Base-by-base conservation (phyloP, 2,888 invertebrate genomes). In the Cheilosia vernalis region DNA sequence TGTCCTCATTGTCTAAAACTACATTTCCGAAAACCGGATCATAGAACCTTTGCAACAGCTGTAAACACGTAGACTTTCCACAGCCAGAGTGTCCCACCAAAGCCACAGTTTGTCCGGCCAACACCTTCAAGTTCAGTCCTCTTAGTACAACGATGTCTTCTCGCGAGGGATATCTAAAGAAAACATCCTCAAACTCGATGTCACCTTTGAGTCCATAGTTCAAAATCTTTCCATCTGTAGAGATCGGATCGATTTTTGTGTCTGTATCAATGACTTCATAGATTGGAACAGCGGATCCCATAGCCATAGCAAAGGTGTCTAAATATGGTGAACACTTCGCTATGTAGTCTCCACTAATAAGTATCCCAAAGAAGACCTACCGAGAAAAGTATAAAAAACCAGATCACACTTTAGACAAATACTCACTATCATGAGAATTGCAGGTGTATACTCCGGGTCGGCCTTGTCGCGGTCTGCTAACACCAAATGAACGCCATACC, bases 51-150 rank as follows among this genome's bases (percentile, higher is more conserved):
- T 96, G 95, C 24, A 95, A 90, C 4, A 97, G 93, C 88, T 97
- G 96, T 4, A 97, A 92, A 94, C 95, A 95, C 0, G 97, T 97
- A 0, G 96, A 96, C 90, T 97, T 97, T 24, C 97, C 97, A 90
- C 96, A 96, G 0, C 97, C 96, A 67, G 95, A 95, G 1, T 95
- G 93, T 0, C 95, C 95, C 1, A 96, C 96, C 9, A 96, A 90
- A 0, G 96, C 96, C 6, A 96, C 93, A 0, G 95, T 95, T 89
- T 95, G 94, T 2, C 95, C 95, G 47, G 92, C 91, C 73, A 93
- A 93, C 51, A 96, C 93, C 69, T 92, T 93, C 19, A 96, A 89
- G 87, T 93, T 94, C 6, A 96, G 89, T 0, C 94, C 96, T 87
- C 94, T 94, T 24, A 97, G 91, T 10, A 97, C 94, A 92, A 89